A percentile compares a stretch with the other conserved stretches of the same genome.
Conservation (phyloP, 2,113 vertebrate genomes). For the Burhinus oedicnemus region DNA sequence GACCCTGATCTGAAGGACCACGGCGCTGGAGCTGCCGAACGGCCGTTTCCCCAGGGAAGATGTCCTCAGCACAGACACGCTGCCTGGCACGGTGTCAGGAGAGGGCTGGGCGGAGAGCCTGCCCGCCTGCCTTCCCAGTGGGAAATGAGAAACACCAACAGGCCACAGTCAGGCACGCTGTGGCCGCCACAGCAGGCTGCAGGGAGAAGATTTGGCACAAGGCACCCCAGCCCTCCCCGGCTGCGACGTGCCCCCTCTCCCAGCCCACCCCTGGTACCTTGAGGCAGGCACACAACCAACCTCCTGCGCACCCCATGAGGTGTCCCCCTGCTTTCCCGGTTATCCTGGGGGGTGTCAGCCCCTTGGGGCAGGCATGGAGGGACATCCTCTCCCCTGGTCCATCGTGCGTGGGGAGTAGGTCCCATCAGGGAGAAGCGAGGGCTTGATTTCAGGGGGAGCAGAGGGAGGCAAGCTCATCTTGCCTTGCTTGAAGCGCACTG, state of each 20-base stretch:
- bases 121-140: not conserved
- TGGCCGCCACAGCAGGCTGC: fast-evolving
- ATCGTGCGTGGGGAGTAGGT: fast-evolving
- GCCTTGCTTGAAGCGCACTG: not conserved
- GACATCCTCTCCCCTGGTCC: not conserved
- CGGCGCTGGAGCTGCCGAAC: fast-evolving
- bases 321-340: not conserved
- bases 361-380: not conserved
- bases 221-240: not conserved
- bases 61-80: not conserved
- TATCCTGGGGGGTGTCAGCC: not conserved
- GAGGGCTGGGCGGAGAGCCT: not conserved
- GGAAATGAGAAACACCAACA: not conserved
- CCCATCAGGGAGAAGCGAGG: not conserved
- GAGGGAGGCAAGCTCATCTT: not conserved
- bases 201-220: not conserved
- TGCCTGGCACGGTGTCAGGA: not conserved
- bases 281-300: too few species aligned
- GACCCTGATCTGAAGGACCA: not conserved
- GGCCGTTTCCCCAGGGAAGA: fast-evolving
- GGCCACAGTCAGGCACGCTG: not conserved
- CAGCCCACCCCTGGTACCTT: not conserved
- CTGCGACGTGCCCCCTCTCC: not conserved
- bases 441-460: not conserved
- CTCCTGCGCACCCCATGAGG: not conserved